These are phyloP conservation scores for Watsonalla cultraria DNA, from an alignment of 2,888 invertebrate species.

Conservation along the genomic window DNA sequence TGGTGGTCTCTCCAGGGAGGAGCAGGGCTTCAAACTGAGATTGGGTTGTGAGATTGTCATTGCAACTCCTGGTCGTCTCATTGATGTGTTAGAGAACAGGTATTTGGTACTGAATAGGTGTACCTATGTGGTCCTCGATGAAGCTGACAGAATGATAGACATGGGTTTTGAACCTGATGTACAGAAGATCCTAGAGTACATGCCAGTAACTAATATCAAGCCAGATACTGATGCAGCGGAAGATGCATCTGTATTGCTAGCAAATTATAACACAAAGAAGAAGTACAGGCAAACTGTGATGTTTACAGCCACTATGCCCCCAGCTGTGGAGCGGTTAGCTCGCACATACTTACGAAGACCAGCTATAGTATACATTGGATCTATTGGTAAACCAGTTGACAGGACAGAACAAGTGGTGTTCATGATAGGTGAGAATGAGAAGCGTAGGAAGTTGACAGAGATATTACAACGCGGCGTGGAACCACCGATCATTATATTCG, in stretches of 20 bases:
- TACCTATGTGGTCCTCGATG: slow-evolving; percentile 97
- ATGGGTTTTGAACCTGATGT: slow-evolving; percentile 99
- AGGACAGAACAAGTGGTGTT: slow-evolving; percentile 98
- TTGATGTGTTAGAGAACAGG: slow-evolving; percentile 98
- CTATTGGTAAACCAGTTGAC: slow-evolving; percentile 97
- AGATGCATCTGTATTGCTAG: slow-evolving; percentile 92
- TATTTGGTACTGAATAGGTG: slow-evolving; percentile 98
- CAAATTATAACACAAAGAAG: slow-evolving; percentile 96
- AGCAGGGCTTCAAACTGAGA: slow-evolving; percentile 97
- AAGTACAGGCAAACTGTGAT: slow-evolving; percentile 99
- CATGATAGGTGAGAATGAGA: slow-evolving; percentile 97
- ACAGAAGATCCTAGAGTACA: slow-evolving; percentile 97
- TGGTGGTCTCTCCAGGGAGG: slow-evolving; percentile 98
- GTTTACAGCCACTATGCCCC: slow-evolving; percentile 99
- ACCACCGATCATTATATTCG: slow-evolving; percentile 99
- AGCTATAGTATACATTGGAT: slow-evolving; percentile 98
- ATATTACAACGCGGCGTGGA: slow-evolving; percentile 93
- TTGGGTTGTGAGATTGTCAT: slow-evolving; percentile 99
- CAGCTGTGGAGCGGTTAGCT: slow-evolving; percentile 97
- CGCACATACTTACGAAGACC: slow-evolving; percentile 96
- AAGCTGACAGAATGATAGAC: slow-evolving; percentile 99
- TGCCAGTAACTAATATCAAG: slow-evolving; percentile 98
- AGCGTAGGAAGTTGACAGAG: slow-evolving; percentile 96
- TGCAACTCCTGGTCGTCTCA: slow-evolving; percentile 99
- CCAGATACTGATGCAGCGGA: slow-evolving; percentile 99